phyloP scores from a whole-genome alignment of 2,797 vertebrate species.

The Epinephelus awoara region DNA sequence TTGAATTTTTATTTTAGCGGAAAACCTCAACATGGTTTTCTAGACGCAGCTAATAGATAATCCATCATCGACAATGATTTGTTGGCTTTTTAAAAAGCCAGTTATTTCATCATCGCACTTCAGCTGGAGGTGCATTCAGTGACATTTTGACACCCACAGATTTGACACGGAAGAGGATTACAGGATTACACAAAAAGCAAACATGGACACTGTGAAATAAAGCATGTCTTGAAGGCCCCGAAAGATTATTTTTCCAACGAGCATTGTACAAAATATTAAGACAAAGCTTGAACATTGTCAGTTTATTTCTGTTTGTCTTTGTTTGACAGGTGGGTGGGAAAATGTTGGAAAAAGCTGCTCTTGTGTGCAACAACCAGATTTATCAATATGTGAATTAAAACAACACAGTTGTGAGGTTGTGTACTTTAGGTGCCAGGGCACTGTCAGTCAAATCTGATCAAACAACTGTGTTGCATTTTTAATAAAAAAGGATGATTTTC shows the following conservation, averaged over 20 bases:
- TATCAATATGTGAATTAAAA: background rate
- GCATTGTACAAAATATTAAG: background rate
- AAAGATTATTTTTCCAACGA: background rate
- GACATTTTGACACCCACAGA: conserved; percentile 3
- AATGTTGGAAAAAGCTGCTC: background rate
- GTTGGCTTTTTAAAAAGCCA: background rate
- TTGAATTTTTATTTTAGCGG: background rate
- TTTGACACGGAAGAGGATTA: background rate
- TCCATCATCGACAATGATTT: background rate
- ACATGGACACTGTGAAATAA: background rate
- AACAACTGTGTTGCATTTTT: background rate
- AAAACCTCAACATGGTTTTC: background rate
- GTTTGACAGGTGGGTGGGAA: no score
- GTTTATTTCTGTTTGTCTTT: background rate
- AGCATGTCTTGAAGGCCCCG: background rate
- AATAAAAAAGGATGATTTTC: background rate
- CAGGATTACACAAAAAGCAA: background rate
- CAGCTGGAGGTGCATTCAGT: background rate
- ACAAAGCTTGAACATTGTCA: background rate
- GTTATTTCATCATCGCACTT: background rate
- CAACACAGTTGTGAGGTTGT: no score
- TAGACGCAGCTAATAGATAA: background rate
- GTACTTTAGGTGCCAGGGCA: background rate
- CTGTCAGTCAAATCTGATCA: background rate
- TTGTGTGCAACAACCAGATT: background rate